Conservation (phyloP, 2,888 invertebrate genomes). For the Idaea dimidiata region DNA sequence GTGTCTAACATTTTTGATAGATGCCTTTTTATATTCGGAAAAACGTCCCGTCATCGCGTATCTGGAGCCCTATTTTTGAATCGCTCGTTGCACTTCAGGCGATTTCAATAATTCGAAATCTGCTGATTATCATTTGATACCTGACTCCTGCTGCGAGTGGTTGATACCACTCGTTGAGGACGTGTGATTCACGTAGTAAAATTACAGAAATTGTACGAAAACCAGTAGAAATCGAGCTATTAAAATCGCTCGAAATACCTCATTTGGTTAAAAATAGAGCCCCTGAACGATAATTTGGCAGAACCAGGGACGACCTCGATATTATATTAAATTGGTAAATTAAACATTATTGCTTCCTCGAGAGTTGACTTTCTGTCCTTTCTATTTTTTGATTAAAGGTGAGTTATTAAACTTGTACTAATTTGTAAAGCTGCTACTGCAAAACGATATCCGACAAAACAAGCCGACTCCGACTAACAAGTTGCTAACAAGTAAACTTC, state of each 20-base stretch:
- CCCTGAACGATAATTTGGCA: background rate
- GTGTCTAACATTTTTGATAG: slow-evolving; percentile 29
- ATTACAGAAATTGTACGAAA: no score
- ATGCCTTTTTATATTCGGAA: slow-evolving; percentile 27
- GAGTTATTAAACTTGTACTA: background rate
- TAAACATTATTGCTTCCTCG: background rate
- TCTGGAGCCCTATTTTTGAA: no score
- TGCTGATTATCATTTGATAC: no score
- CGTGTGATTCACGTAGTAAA: no score
- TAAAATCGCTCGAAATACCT: no score
- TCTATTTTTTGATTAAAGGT: background rate
- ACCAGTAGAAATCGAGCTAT: no score
- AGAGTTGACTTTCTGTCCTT: background rate
- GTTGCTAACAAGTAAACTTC: slow-evolving; percentile 36
- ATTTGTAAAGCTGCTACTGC: slow-evolving; percentile 19
- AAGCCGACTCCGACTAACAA: slow-evolving; percentile 33
- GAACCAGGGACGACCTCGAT: background rate
- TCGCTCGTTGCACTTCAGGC: no score
- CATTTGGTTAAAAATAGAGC: no score
- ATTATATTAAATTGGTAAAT: background rate
- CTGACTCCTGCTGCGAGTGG: no score
- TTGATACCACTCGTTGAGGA: no score
- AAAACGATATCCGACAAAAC: slow-evolving; percentile 20
- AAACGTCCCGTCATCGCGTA: slow-evolving; percentile 11
- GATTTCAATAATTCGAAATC: no score